Evolutionary conservation across 2,888 invertebrate species (phyloP).

Genomic region (Nematopogon swammerdamellus): DNA sequence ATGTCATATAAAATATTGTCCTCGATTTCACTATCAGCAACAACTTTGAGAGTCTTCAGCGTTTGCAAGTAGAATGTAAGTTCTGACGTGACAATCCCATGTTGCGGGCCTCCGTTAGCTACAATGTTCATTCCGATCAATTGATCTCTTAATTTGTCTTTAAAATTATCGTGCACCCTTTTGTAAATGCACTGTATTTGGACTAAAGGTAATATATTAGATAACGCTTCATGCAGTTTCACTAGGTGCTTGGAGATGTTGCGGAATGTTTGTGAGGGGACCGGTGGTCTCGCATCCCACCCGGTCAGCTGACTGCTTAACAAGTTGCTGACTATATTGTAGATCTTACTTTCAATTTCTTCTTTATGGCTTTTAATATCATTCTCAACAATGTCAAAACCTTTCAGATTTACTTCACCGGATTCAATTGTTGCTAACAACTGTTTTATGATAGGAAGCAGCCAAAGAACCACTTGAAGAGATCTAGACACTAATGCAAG

Average conservation of each 20-base stretch:
- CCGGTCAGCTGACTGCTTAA: slow-evolving; percentile 74
- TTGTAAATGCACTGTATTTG: slow-evolving; percentile 76
- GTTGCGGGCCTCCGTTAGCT: slow-evolving; percentile 95
- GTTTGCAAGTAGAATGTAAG: slow-evolving; percentile 88
- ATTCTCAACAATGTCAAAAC: slow-evolving; percentile 70
- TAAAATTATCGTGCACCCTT: slow-evolving; percentile 81
- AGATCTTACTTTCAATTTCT: slow-evolving; percentile 89
- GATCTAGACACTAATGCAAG: slow-evolving; percentile 84
- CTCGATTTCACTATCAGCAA: slow-evolving; percentile 69
- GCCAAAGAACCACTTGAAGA: slow-evolving; percentile 76
- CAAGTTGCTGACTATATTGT: slow-evolving; percentile 84
- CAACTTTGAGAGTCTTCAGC: slow-evolving; percentile 72
- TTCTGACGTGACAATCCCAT: slow-evolving; percentile 92
- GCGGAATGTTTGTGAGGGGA: slow-evolving; percentile 88
- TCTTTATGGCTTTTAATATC: slow-evolving; percentile 86
- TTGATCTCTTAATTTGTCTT: slow-evolving; percentile 81
- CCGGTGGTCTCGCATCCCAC: slow-evolving; percentile 95
- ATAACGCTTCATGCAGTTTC: slow-evolving; percentile 88
- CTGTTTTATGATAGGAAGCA: slow-evolving; percentile 67
- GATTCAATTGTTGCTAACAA: slow-evolving; percentile 64
- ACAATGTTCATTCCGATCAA: slow-evolving; percentile 82
- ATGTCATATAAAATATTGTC: slow-evolving; percentile 80
- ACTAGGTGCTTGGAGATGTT: slow-evolving; percentile 85
- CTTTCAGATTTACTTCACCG: slow-evolving; percentile 42
- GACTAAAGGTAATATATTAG: slow-evolving; percentile 75